Base-by-base conservation (phyloP, 2,797 vertebrate species). In the Brachymystax lenok region DNA sequence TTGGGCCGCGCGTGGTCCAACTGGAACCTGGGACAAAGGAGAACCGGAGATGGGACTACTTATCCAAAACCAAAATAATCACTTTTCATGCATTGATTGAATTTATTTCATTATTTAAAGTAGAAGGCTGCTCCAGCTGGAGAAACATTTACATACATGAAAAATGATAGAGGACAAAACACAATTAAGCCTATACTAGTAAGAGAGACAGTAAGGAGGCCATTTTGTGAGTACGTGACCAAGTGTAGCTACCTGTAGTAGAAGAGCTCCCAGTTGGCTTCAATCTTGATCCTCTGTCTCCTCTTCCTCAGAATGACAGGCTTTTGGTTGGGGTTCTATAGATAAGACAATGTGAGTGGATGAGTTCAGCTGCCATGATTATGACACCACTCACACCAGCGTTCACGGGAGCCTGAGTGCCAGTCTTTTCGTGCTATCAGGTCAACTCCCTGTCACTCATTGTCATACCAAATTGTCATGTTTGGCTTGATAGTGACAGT, bases 221-320 rank as follows among this genome's bases (percentile, higher is more conserved):
- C 10, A 63, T 13, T 59, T 13, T 63, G 59, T 13, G 10, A 46
- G 40, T 46, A 46, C 3, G 5, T 21, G 24, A 63, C 2, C 10
- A 3, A 28, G 24, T 21, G 50, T 27, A 28, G 35, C 69, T 93
- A 99, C 98, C 96, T 97, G 90, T 99, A 99, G 87, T 99, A 99
- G 84, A 99, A 99, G 74, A 99, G 97, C 88, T 99, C 98, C 98
- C 98, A 99, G 90, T 99, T 99, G 85, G 96, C 90, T 92, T 99
- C 97, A 72, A 99, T 99, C 95, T 99, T 99, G 94, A 99, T 99
- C 85, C 98, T 95, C 86, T 99, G 98, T 73, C 98, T 93, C 84
- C 98, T 96, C 85, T 99, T 99, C 85, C 98, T 94, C 91, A 99
- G 86, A 87, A 99, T 96, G 74, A 99, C 98, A n/a, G 98, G 98